phyloP scores from a whole-genome alignment of 1,140 invertebrate genomes.

The Cydia strobilella region DNA sequence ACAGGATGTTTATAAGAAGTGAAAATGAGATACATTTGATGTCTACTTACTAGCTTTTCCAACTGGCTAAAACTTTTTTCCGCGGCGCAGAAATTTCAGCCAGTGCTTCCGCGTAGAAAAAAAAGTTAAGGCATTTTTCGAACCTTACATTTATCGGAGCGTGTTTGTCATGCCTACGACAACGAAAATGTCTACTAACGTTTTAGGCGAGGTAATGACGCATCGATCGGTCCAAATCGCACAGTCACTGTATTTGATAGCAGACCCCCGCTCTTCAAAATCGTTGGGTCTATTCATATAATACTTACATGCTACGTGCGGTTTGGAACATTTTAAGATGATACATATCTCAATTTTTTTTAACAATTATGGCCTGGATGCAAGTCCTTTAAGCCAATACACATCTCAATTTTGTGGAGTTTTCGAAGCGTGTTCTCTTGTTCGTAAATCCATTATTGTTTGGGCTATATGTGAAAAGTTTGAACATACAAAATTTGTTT shows the following conservation, averaged over 20 bases:
- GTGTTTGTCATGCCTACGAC: conserved; percentile 31
- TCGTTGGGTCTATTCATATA: conserved; percentile 29
- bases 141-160: conserved; percentile 14
- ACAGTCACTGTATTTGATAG: conserved; percentile 47
- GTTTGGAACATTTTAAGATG: conserved; percentile 29
- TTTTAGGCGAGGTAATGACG: conserved; percentile 42
- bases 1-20: background rate
- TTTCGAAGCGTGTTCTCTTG: background rate
- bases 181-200: conserved; percentile 34
- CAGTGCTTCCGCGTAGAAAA: conserved; percentile 1
- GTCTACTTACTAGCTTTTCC: background rate
- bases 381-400: background rate
- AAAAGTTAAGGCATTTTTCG: conserved; percentile 11
- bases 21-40: background rate
- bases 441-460: background rate
- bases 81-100: background rate
- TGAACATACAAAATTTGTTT: conserved; percentile 21
- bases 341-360: conserved; percentile 22
- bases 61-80: conserved; percentile 1
- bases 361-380: too few species aligned
- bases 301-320: conserved; percentile 1
- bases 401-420: conserved; percentile 14
- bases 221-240: conserved; percentile 41
- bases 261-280: conserved; percentile 37
- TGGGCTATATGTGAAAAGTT: background rate